These are phyloP conservation scores for Willowsia nigromaculata DNA, from an alignment of 2,888 invertebrate genomes.

Conservation along the genomic window DNA sequence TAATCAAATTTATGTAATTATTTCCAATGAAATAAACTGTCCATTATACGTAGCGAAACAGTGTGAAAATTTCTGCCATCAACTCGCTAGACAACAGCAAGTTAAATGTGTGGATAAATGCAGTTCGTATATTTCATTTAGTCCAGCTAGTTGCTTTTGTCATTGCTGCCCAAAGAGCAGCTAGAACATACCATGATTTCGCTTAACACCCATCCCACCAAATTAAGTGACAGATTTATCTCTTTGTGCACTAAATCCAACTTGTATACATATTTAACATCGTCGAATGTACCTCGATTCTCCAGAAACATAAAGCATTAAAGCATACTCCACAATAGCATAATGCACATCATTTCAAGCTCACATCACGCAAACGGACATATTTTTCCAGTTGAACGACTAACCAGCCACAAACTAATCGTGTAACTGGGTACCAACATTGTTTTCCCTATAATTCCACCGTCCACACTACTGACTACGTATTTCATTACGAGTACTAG, in stretches of 20 bases:
- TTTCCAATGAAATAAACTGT: too few species aligned
- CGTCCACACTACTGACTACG: neutral
- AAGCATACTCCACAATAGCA: neutral
- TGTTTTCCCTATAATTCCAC: neutral
- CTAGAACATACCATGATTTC: neutral
- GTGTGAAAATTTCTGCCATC: too few species aligned
- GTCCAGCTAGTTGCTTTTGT: too few species aligned
- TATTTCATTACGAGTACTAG: neutral
- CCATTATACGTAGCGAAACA: too few species aligned
- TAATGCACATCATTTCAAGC: neutral
- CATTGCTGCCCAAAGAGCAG: too few species aligned
- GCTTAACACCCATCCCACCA: neutral
- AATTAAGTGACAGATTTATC: constrained; percentile 24
- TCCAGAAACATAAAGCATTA: neutral
- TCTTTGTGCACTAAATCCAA: neutral
- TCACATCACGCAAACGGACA: neutral
- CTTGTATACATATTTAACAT: too few species aligned
- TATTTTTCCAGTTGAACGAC: neutral
- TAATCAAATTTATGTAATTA: too few species aligned
- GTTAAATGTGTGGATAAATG: too few species aligned
- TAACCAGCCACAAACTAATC: constrained; percentile 11
- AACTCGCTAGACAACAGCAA: too few species aligned
- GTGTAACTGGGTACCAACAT: neutral
- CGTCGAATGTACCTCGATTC: neutral
- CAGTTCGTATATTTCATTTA: too few species aligned